Conservation (phyloP, 2,888 invertebrate genomes). For the Nysson spinosus region DNA sequence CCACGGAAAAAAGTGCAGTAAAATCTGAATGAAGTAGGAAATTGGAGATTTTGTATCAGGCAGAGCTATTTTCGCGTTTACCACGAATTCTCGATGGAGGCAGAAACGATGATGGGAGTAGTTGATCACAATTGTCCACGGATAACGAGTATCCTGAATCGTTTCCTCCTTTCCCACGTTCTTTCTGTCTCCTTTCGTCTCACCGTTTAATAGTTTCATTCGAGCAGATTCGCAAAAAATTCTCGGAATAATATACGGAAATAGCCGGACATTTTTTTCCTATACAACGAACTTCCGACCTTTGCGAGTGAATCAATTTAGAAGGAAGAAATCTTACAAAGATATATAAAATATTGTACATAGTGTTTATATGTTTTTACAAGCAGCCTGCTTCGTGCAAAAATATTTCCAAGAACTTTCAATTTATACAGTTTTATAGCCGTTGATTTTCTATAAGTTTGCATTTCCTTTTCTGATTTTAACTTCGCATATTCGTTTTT, state of each 20-base stretch:
- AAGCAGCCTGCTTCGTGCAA: too few relatives aligned
- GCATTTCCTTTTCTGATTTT: too few relatives aligned
- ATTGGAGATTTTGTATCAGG: not conserved
- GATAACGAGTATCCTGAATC: constrained; percentile 12
- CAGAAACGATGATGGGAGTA: not conserved
- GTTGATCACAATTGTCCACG: constrained; percentile 2
- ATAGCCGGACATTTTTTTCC: not conserved
- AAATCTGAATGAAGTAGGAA: not conserved
- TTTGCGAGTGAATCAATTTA: constrained; percentile 19
- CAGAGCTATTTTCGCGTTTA: not conserved
- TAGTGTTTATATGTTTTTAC: too few relatives aligned
- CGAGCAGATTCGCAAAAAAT: constrained; percentile 1
- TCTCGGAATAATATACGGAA: not conserved
- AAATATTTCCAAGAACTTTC: too few relatives aligned
- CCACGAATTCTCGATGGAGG: not conserved
- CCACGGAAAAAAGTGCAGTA: not conserved
- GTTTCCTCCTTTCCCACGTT: not conserved
- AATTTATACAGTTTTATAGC: too few relatives aligned
- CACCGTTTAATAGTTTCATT: not conserved
- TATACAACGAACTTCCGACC: constrained; percentile 12
- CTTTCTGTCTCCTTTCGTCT: not conserved
- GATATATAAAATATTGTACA: too few relatives aligned
- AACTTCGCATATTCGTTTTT: too few relatives aligned
- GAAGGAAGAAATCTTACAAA: too few relatives aligned
- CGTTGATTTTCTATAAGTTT: too few relatives aligned